phyloP scores from a whole-genome alignment of 2,113 vertebrate genomes.

The Nettapus auritus region DNA sequence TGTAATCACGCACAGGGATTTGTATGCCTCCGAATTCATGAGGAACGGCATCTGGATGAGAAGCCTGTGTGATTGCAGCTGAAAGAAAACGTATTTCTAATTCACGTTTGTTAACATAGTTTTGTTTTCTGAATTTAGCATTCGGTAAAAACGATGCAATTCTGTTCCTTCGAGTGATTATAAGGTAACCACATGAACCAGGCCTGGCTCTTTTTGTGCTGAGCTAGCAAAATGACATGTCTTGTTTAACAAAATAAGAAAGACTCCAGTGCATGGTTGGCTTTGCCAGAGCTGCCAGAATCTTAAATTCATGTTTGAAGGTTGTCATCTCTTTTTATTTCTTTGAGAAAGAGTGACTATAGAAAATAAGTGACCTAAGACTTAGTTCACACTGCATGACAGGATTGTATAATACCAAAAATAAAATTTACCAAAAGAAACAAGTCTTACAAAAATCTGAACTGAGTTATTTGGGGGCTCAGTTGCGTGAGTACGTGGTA shows the following conservation, averaged over 20 bases:
- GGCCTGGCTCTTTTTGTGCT: background rate
- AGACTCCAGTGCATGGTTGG: background rate
- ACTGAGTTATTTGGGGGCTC: background rate
- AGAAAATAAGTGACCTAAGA: background rate
- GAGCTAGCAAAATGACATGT: background rate
- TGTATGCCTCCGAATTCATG: fast-evolving
- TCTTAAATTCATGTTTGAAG: background rate
- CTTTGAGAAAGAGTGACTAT: background rate
- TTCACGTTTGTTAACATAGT: background rate
- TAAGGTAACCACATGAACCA: no score
- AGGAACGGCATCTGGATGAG: background rate
- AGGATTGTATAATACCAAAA: background rate
- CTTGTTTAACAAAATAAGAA: background rate
- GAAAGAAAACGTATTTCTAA: background rate
- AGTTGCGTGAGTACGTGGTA: background rate
- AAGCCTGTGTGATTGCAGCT: background rate
- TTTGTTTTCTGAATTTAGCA: background rate
- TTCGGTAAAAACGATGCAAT: background rate
- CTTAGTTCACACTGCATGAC: no score
- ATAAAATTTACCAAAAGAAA: background rate
- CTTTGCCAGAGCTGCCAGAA: background rate
- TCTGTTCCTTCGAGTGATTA: background rate
- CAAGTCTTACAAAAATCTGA: background rate
- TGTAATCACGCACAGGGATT: fast-evolving
- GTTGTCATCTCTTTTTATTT: background rate